These are phyloP conservation scores for Leptopterna dolabrata DNA, from an alignment of 2,888 invertebrate species.

Conservation along the genomic window DNA sequence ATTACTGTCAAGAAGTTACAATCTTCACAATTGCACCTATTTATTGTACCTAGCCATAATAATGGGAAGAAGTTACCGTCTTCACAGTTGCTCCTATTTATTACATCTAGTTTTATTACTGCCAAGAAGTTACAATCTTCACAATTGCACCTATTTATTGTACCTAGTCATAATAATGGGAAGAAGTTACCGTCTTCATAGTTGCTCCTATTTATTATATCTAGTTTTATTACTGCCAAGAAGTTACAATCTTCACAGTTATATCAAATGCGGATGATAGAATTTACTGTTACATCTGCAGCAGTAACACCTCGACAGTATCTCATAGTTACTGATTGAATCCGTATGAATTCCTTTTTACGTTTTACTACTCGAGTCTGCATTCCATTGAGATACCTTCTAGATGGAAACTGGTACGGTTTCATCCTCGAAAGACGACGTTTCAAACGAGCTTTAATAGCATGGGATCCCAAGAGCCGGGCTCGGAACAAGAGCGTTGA, in stretches of 20 bases:
- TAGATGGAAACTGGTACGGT: neutral
- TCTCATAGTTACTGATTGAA: neutral
- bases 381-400: neutral
- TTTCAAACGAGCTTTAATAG: neutral
- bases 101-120: too few species aligned
- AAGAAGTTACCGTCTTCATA: too few species aligned
- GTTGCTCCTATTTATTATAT: too few species aligned
- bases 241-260: neutral
- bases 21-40: too few species aligned
- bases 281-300: neutral
- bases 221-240: too few species aligned
- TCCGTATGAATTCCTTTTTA: neutral
- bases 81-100: too few species aligned
- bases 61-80: too few species aligned
- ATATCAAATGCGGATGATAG: neutral
- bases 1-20: too few species aligned
- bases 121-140: too few species aligned
- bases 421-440: neutral
- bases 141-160: too few species aligned
- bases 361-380: neutral
- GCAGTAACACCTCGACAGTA: neutral
- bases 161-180: too few species aligned
- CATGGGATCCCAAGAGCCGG: neutral
- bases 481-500: constrained; percentile 2
- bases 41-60: too few species aligned